These are phyloP conservation scores for Ylistrum balloti DNA, from an alignment of 1,140 invertebrate genomes.

Conservation along the genomic window DNA sequence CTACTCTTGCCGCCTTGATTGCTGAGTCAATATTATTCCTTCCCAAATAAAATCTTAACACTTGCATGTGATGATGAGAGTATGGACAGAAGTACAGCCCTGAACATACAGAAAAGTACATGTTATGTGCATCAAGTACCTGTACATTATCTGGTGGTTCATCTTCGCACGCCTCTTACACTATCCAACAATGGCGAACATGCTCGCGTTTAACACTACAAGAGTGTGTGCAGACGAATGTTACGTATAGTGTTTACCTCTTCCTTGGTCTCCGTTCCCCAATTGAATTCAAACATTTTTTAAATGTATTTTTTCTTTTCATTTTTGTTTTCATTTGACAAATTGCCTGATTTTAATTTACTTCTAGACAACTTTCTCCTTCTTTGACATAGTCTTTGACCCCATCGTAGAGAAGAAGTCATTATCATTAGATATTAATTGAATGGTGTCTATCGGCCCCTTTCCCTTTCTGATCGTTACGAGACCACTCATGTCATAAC, in stretches of 20 bases:
- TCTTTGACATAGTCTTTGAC: conserved; percentile 28
- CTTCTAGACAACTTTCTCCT: conserved; percentile 22
- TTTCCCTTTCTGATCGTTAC: background rate
- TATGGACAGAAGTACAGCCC: background rate
- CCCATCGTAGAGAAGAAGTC: background rate
- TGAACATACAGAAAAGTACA: conserved; percentile 18
- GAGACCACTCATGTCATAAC: background rate
- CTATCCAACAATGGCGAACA: conserved; percentile 6
- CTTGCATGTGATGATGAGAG: background rate
- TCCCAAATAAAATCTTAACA: conserved; percentile 16
- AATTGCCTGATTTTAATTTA: conserved; percentile 21
- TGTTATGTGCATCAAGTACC: conserved; percentile 32
- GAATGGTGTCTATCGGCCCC: background rate
- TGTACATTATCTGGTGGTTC: background rate
- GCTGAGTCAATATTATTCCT: conserved; percentile 13
- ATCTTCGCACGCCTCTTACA: background rate
- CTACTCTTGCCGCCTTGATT: conserved; percentile 32
- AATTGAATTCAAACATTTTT: background rate
- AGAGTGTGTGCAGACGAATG: conserved; percentile 3
- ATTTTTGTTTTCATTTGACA: background rate
- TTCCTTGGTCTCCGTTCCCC: conserved; percentile 1
- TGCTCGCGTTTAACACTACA: background rate
- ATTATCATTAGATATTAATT: background rate
- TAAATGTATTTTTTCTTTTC: background rate
- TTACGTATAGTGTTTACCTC: conserved; percentile 15